Base-by-base conservation (phyloP, 2,888 invertebrate species). In the Stegana nigrithorax region DNA sequence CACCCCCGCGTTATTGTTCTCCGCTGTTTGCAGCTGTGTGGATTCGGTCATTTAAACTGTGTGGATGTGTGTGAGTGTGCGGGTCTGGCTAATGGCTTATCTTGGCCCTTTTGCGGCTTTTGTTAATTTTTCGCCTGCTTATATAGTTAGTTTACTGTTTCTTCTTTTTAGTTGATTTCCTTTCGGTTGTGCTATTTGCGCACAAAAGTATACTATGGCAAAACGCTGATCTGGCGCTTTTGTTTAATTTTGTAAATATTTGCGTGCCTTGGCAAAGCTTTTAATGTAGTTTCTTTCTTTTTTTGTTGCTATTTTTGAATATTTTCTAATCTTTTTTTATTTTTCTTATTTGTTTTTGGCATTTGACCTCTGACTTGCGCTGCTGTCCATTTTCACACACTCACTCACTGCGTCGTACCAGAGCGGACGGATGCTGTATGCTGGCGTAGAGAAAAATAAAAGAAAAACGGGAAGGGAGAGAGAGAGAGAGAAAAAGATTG, bases 1-100 rank as follows among this genome's bases (percentile, higher is more conserved):
- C 81, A 84, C 84, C 76, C 84, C 84, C 81, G 83, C 82, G 78
- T 85, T 85, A 75, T 85, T 85, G 70, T 85, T 85, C 74, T 85
- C 85, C 75, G 84, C 82, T 78, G 85, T 82, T 79, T 85, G 85
- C 69, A 85, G 73, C 81, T 85, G 84, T 69, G 85, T 85, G 81
- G 86, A 85, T 76, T 85, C 85, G 84, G 85, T 85, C 85, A 85
- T 85, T 85, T 77, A 76, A 78, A 63, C 62, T 67, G 21, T 59
- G 21, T 44, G 26, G 47, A 47, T 60, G 21, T 61, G 57, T 57
- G 45, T 42, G 29, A 61, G 62, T 47, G 21, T 45, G 51, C 63
- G 57, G 36, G 65, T 23, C 53, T 50, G n/a, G n/a, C n/a, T 45
- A 29, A 45, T 59, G 62, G 50, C 10, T 64, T 64, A 75, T 75